A percentile compares a stretch with the other conserved stretches of the same genome.
These are phyloP conservation scores for Drosophila cardini DNA, from an alignment of 1,140 invertebrate species.

Conservation along the genomic window DNA sequence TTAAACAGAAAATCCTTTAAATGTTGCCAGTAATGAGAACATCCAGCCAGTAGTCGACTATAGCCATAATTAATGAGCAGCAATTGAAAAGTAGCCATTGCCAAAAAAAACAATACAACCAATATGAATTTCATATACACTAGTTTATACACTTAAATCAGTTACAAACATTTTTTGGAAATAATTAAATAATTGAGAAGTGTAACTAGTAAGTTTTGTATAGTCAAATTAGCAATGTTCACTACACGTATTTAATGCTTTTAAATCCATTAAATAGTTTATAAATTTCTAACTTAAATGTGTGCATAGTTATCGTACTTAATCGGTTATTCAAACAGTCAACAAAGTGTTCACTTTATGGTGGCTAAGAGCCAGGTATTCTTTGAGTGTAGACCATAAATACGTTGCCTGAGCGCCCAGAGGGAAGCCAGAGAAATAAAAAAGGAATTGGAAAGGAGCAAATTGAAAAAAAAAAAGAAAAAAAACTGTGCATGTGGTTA, in stretches of 20 bases:
- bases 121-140: not conserved
- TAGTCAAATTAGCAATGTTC: too few relatives aligned
- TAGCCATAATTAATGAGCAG: constrained; percentile 41
- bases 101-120: too few relatives aligned
- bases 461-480: constrained; percentile 39
- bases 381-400: constrained; percentile 7
- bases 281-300: too few relatives aligned
- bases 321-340: not conserved
- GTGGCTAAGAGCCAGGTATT: not conserved
- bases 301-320: not conserved
- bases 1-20: constrained; percentile 48
- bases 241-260: too few relatives aligned
- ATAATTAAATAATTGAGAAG: too few relatives aligned
- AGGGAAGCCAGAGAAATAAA: constrained; percentile 3
- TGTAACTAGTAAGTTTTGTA: too few relatives aligned
- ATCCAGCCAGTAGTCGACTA: constrained; percentile 7
- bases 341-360: not conserved
- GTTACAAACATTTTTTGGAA: too few relatives aligned
- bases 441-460: constrained; percentile 17
- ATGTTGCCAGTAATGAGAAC: constrained; percentile 42
- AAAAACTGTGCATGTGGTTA: constrained; percentile 67
- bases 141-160: too few relatives aligned
- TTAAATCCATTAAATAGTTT: too few relatives aligned
- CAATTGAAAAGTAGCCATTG: constrained; percentile 38
- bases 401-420: not conserved